Percentiles rank a stretch among this genome's conserved stretches.
phyloP scores from a whole-genome alignment of 2,113 vertebrate genomes.

The Clarias batrachus region DNA sequence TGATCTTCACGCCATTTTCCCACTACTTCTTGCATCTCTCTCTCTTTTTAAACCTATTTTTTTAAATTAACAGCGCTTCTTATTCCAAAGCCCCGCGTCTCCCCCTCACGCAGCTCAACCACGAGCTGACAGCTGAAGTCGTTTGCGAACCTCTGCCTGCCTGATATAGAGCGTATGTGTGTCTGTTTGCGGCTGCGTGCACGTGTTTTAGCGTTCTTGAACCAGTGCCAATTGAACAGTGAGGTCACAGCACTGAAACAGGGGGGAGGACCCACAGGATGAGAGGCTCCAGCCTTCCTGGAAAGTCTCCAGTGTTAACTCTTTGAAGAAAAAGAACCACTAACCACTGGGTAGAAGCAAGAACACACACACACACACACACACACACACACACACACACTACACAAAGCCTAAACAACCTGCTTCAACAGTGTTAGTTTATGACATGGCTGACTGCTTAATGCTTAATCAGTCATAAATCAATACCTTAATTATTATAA shows the following conservation, averaged over 20 bases:
- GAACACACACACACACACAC: background rate
- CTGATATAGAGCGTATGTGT: conserved; percentile 31
- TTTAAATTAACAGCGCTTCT: background rate
- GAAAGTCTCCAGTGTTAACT: conserved; percentile 49
- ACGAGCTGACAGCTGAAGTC: conserved; percentile 47
- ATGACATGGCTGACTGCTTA: background rate
- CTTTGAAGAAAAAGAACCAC: conserved; percentile 33
- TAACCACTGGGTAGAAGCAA: background rate
- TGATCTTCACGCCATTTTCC: conserved; percentile 1
- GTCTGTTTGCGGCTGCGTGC: conserved; percentile 34
- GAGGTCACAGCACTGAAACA: conserved; percentile 51
- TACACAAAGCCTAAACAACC: background rate
- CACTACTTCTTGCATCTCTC: background rate
- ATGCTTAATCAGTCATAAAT: conserved; percentile 25
- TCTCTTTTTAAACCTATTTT: background rate
- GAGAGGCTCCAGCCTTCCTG: conserved; percentile 36
- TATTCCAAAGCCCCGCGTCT: conserved; percentile 37
- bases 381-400: background rate
- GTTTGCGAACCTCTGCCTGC: conserved; percentile 47
- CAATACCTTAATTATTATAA: conserved; percentile 29
- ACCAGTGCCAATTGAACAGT: conserved; percentile 50
- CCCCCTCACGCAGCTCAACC: conserved; percentile 19
- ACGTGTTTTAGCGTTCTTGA: conserved; percentile 46
- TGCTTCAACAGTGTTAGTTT: background rate
- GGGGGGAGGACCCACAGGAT: conserved; percentile 40